Evolutionary conservation across 2,113 vertebrate genomes (phyloP).

Genomic region (Sardina pilchardus): DNA sequence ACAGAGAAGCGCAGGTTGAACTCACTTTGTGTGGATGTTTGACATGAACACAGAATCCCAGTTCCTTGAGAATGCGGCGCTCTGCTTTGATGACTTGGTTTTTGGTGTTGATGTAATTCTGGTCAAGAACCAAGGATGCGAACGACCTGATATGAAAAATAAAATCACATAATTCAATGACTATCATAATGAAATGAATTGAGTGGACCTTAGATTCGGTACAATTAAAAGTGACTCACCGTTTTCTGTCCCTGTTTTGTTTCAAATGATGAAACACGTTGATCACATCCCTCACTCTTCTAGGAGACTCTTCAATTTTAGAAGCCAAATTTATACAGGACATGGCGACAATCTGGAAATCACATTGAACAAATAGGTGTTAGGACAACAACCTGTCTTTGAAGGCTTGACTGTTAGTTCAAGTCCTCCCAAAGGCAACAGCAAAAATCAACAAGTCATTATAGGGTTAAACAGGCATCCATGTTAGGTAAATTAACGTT

Average conservation of each 20-base stretch:
- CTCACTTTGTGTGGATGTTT: slow-evolving; percentile 99
- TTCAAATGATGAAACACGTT: slow-evolving; percentile 95
- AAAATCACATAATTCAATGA: slow-evolving; percentile 75
- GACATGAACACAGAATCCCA: slow-evolving; percentile 99
- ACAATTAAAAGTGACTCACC: neutral
- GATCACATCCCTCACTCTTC: slow-evolving; percentile 96
- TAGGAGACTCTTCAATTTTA: slow-evolving; percentile 97
- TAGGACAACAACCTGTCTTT: neutral
- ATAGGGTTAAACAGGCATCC: no score
- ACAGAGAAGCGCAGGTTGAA: neutral
- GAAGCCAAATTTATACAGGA: slow-evolving; percentile 97
- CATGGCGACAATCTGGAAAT: slow-evolving; percentile 95
- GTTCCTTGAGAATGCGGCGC: slow-evolving; percentile 95
- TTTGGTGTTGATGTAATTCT: slow-evolving; percentile 99
- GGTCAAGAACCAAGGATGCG: slow-evolving; percentile 98
- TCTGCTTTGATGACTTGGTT: slow-evolving; percentile 99
- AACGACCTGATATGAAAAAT: slow-evolving; percentile 94
- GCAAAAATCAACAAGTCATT: no score
- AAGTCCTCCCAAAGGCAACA: no score
- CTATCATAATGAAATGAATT: neutral
- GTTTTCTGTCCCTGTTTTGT: slow-evolving; percentile 89
- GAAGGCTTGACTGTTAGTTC: no score
- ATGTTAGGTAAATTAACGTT: no score
- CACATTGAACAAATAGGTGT: neutral
- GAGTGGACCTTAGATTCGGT: neutral